phyloP scores from a whole-genome alignment of 2,888 invertebrate genomes.

The Noctua comes region DNA sequence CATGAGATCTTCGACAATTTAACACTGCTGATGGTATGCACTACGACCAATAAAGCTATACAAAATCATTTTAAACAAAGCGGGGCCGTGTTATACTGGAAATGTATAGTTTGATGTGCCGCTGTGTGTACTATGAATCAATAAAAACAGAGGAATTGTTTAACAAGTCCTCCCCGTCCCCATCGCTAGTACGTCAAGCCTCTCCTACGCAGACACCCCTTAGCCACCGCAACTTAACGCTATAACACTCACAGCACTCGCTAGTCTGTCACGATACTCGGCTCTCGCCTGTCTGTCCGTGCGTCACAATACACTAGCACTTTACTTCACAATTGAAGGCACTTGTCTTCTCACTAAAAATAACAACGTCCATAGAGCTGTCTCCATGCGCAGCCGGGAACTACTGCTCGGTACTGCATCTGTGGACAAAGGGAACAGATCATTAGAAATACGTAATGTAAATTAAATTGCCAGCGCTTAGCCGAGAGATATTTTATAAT shows the following conservation, averaged over 20 bases:
- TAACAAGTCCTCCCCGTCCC: constrained; percentile 10
- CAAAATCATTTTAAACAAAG: too few species aligned
- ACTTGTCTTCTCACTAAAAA: constrained; percentile 79
- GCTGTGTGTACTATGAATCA: background rate
- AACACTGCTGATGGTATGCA: background rate
- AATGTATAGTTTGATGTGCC: background rate
- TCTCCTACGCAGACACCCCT: constrained; percentile 40
- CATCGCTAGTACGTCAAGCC: constrained; percentile 24
- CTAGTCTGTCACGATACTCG: constrained; percentile 49
- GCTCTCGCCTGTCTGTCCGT: constrained; percentile 45
- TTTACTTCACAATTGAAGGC: constrained; percentile 78
- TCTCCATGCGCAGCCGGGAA: constrained; percentile 72
- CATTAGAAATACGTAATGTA: background rate
- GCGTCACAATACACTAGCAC: constrained; percentile 47
- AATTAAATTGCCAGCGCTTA: background rate
- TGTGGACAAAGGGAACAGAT: constrained; percentile 65
- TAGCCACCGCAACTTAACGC: constrained; percentile 7
- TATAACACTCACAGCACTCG: constrained; percentile 51
- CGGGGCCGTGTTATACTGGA: background rate
- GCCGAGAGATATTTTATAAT: background rate
- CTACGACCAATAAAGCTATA: background rate
- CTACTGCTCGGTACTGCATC: constrained; percentile 81
- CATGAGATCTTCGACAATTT: background rate
- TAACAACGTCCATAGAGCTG: constrained; percentile 79
- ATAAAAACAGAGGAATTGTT: constrained; percentile 1